Base-by-base conservation (phyloP, 2,113 vertebrate species). In the Dunckerocampus dactyliophorus region DNA sequence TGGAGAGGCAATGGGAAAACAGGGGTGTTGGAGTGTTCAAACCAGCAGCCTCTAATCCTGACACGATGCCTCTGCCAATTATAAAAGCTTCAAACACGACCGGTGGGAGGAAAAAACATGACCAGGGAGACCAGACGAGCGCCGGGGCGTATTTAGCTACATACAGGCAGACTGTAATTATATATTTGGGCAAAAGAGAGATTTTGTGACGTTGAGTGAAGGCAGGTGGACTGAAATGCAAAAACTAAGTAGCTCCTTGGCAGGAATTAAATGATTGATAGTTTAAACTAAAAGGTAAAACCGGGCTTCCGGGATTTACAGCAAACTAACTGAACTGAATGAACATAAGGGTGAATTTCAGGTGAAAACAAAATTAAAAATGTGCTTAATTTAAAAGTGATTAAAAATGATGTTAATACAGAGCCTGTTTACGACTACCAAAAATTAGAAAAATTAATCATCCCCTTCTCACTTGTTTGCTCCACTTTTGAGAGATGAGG, bases 121-220 rank as follows among this genome's bases (percentile, higher is more conserved):
- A 89, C 89, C 88, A 90, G 81, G 87, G 87, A 88, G 82, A 87
- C 89, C 85, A 86, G 85, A 85, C 81, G 62, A 84, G 84, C 81
- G 80, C 80, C 79, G 82, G 78, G 88, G 90, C 88, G 86, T 88
- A 90, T 91, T 91, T 90, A 92, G 90, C 88, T 88, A 88, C 90
- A 91, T 89, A 83, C 87, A 84, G 87, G 85, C 90, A 90, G 89
- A 89, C 91, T 92, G 86, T 91, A 92, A 92, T 92, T 92, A 91
- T 86, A 91, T 88, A 73, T 84, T 87, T 88, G 88, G 89, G 83
- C 81, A 88, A 88, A 89, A 87, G 83, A 85, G 84, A 89, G 81
- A 90, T 92, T 91, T 91, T 89, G 91, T 89, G 87, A 88, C 85
- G 89, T 88, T 91, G 75, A 70, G 52, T 75, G 72, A 62, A 59